Base-by-base conservation (phyloP, 2,113 vertebrate genomes). In the Trematomus loennbergii region DNA sequence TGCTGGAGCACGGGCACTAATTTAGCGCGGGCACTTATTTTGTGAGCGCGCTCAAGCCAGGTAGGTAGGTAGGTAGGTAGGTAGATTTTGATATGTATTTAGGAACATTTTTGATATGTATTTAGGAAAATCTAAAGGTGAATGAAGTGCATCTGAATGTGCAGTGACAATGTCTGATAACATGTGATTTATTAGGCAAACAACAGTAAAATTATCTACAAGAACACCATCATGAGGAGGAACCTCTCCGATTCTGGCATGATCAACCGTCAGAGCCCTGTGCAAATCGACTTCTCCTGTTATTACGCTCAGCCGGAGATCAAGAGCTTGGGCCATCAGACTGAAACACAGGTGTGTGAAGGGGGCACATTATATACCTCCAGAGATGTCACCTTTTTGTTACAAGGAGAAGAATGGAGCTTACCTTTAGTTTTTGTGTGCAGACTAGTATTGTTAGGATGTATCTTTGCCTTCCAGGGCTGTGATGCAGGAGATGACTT, bases 271-370 rank as follows among this genome's bases (percentile, higher is more conserved):
- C 64, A 78, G 16, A 61, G 33, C 5, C 25, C 5, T 0, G 18
- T 74, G 48, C 52, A 53, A 2, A 53, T 82, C 2, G 78, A 86
- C 53, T 74, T 85, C 64, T 82, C 84, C 46, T 86, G 84, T 20
- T 18, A 25, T 36, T 82, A 69, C 54, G 18, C 2, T 7, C 83
- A 85, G 59, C 84, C 75, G 0, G 40, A 49, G 2, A 58, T 60
- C 9, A 33, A 61, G 36, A 48, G 4, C 5, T 0, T 78, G 20
- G n/a, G 48, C n/a, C 52, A 48, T 86, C 59, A 64, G 3, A 18
- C 1, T 86, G 11, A 64, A 49, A 71, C 8, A 78, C 9, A 78
- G 70, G 84, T 85, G 62, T 9, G 67, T 22, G 46, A 15, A 46
- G 4, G 12, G 15, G 16, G 22, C 2, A 6, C 11, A 61, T 29